These are phyloP conservation scores for Drosophila ercepeae DNA, from an alignment of 1,140 invertebrate genomes.

Conservation along the genomic window DNA sequence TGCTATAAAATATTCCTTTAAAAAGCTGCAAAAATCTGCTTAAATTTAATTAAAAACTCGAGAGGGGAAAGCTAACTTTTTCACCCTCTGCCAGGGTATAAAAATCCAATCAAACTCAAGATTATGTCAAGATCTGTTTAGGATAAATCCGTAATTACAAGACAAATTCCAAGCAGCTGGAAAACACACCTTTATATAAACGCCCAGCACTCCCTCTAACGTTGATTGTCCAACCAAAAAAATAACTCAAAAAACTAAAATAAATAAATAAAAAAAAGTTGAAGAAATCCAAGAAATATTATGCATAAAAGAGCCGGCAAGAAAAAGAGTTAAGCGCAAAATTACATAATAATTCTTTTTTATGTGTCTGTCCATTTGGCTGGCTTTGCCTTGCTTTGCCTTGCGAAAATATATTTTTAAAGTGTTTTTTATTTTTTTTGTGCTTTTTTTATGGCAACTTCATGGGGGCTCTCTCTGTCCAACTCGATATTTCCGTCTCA, in stretches of 20 bases:
- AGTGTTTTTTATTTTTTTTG: constrained; percentile 4
- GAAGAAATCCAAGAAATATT: constrained; percentile 52
- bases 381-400: constrained; percentile 31
- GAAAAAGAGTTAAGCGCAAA: constrained; percentile 37
- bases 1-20: no score
- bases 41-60: constrained; percentile 3
- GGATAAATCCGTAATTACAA: constrained; percentile 17
- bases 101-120: constrained; percentile 28
- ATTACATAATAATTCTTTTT: constrained; percentile 82
- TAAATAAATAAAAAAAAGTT: constrained; percentile 29
- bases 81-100: no score
- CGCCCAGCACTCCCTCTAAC: constrained; percentile 28
- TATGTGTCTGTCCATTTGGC: constrained; percentile 53
- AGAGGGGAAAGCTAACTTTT: no score
- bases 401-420: constrained; percentile 64
- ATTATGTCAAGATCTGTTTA: constrained; percentile 27
- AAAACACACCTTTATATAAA: constrained; percentile 45
- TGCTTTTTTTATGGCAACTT: constrained; percentile 47
- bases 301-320: constrained; percentile 44
- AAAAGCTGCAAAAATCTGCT: constrained; percentile 8
- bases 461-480: constrained; percentile 16
- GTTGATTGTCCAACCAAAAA: constrained; percentile 36
- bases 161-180: constrained; percentile 23
- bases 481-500: constrained; percentile 14
- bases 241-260: no score